phyloP scores from a whole-genome alignment of 2,113 vertebrate species.

The Microcebus griseorufus region DNA sequence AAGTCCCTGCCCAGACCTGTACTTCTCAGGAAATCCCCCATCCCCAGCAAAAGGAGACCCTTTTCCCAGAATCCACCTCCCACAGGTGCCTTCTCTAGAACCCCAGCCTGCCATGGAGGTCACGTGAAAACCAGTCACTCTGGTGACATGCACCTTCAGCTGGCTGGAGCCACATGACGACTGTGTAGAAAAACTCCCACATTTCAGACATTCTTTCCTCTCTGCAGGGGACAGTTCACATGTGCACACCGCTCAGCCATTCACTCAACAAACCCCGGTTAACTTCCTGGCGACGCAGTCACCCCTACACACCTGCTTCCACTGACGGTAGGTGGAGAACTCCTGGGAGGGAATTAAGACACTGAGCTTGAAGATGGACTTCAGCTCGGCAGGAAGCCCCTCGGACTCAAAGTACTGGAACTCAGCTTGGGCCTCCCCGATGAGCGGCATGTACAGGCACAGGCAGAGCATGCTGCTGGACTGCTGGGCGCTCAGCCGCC shows the following conservation, averaged over 20 bases:
- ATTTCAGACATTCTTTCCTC: constrained; percentile 36
- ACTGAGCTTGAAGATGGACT: constrained; percentile 94
- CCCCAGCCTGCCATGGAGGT: neutral
- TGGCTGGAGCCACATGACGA: neutral
- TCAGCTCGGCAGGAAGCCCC: constrained; percentile 92
- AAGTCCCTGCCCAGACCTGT: neutral
- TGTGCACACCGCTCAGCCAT: neutral
- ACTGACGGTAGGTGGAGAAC: constrained; percentile 92
- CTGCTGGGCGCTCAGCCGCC: neutral
- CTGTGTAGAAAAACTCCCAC: neutral
- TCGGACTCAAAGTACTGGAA: constrained; percentile 97
- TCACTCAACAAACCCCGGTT: fast-evolving
- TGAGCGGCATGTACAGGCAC: constrained; percentile 92
- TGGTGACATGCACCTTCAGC: neutral
- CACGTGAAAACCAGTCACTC: constrained; percentile 16
- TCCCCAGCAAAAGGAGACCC: neutral
- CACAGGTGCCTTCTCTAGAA: neutral
- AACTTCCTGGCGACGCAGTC: fast-evolving
- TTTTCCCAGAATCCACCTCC: neutral
- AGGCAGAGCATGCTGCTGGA: constrained; percentile 90
- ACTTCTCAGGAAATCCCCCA: neutral
- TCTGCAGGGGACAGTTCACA: too few relatives aligned
- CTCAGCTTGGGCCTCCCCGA: constrained; percentile 88
- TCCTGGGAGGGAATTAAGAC: constrained; percentile 94
- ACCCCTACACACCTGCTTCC: constrained; percentile 89